Evolutionary conservation across 2,888 invertebrate species (phyloP), one percentile per base, ranked within the genome.

Genomic region (Urechis unicinctus): DNA sequence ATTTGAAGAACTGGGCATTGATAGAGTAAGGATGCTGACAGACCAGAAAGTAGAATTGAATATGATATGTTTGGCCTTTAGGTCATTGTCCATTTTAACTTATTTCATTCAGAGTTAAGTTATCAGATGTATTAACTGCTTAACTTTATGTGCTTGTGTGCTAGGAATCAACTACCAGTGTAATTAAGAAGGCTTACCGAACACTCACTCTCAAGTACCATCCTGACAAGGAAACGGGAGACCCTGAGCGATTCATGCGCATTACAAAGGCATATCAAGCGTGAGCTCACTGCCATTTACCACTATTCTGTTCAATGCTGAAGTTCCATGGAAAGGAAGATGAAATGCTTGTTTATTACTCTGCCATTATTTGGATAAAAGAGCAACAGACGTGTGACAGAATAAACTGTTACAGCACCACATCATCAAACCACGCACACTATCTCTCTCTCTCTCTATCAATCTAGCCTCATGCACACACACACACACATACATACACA

Each of bases 231-330:
- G 63, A 64, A 26, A 64, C 61, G 6, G 64, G 98, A 96, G 73
- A 89, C 96, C 83, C 94, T 72, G 91, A 93, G 76, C 89, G 89
- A 59, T 98, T 99, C 75, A 96, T 98, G 91, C 91, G 87, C 80
- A 83, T 99, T 48, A 91, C 95, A 5, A 99, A 98, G 83, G 89
- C 94, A 47, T 80, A 83, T 70, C 79, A 81, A 52, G 80, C 81
- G 76, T 80, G 67, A 70, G 76, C 73, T 13, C 21, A 1, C 17
- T n/a, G 22, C 47, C 6, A 9, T 26, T 58, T n/a, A n/a, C n/a
- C n/a, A n/a, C n/a, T n/a, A n/a, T n/a, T n/a, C n/a, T n/a, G n/a
- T n/a, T n/a, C n/a, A n/a, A n/a, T n/a, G n/a, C n/a, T n/a, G n/a
- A n/a, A n/a, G n/a, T n/a, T n/a, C n/a, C n/a, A n/a, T n/a, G n/a